Base-by-base conservation (phyloP, 2,888 invertebrate genomes). In the Junonia oenone region DNA sequence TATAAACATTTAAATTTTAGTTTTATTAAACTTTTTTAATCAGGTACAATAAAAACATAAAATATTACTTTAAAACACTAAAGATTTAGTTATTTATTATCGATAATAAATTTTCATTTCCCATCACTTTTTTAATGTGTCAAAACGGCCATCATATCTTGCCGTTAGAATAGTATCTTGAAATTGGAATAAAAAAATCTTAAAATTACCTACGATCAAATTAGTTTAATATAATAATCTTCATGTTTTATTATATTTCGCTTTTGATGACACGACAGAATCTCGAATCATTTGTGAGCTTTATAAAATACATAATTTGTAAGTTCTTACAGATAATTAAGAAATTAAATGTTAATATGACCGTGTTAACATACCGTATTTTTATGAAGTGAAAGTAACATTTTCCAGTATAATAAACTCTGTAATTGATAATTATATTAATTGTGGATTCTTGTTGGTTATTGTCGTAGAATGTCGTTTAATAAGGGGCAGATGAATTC, bases 231-330 rank as follows among this genome's bases (percentile, higher is more conserved):
- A 33, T 33, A 6, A 52, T 37, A 52, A 52, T 52, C 38, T 47
- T 38, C 19, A 47, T 53, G 38, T 17, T 38, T 40, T 19, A 40
- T n/a, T 19, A 19, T 17, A 19, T 11, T 46, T 45, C 27, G 35
- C 27, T 19, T 45, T 14, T 31, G 26, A 53, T 33, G 47, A 48
- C 53, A 47, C 14, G 31, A 47, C 40, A 43, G 53, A 54, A 54
- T 54, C 53, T 54, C 53, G 47, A 40, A 47, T 29, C 46, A 35
- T 14, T 35, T 45, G 37, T 19, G 19, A 38, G 53, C 46, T 47
- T 53, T 38, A 47, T 46, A 46, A 53, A 53, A 14, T 53, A 46
- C 46, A 46, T 19, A 38, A 38, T 53, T 38, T 38, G 19, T 47
- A 54, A 54, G 53, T 47, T 40, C 40, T 17, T 54, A 48, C 38